Conservation (phyloP, 2,113 vertebrate genomes). For the Prunella himalayana region DNA sequence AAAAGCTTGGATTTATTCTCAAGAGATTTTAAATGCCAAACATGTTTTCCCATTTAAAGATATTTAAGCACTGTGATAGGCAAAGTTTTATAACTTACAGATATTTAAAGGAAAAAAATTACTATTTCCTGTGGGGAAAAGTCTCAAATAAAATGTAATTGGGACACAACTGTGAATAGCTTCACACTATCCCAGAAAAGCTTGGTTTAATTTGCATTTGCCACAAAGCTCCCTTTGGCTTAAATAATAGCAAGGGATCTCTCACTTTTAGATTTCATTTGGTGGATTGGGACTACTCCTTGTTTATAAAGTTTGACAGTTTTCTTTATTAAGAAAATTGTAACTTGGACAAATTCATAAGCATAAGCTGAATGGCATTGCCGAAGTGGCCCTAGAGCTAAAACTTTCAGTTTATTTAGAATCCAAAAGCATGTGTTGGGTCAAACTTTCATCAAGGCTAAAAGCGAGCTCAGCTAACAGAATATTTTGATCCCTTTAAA, state of each 20-base stretch:
- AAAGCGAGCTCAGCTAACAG: not conserved
- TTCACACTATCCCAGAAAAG: slow-evolving; percentile 18
- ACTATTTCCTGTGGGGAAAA: slow-evolving; percentile 36
- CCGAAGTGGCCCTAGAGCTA: not conserved
- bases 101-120: not conserved
- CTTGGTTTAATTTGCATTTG: slow-evolving; percentile 49
- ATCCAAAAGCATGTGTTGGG: not conserved
- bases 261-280: slow-evolving; percentile 36
- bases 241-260: slow-evolving; percentile 15
- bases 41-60: slow-evolving; percentile 25
- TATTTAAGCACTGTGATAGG: not conserved
- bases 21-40: slow-evolving; percentile 21
- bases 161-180: slow-evolving; percentile 5
- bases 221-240: slow-evolving; percentile 34
- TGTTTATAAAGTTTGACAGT: slow-evolving; percentile 25
- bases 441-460: not conserved
- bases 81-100: slow-evolving; percentile 20
- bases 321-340: slow-evolving; percentile 33
- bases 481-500: not conserved
- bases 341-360: not conserved
- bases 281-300: not conserved
- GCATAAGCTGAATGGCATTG: not conserved
- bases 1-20: slow-evolving; percentile 9
- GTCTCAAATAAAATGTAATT: slow-evolving; percentile 42
- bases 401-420: not conserved